A percentile compares a stretch with the other conserved stretches of the same genome.
phyloP scores from a whole-genome alignment of 2,888 invertebrate genomes.

The Helicoverpa assulta region DNA sequence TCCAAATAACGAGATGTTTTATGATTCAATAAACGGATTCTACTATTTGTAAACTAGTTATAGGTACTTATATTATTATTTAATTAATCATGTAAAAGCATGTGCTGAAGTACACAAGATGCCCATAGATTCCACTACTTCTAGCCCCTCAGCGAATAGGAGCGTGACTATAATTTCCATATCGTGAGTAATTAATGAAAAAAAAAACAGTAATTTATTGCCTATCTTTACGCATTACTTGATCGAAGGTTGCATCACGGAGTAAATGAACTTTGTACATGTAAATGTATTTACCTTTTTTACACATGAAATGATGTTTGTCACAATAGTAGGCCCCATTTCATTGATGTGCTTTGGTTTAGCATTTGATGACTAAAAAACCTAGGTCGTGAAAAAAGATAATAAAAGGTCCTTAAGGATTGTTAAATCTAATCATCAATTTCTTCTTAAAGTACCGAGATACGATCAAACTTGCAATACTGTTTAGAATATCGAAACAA shows the following conservation, averaged over 20 bases:
- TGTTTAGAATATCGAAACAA: constrained; percentile 31
- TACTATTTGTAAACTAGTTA: not conserved
- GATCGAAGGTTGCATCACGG: constrained; percentile 40
- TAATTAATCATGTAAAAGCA: not conserved
- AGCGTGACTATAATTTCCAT: constrained; percentile 46
- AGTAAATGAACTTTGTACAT: constrained; percentile 28
- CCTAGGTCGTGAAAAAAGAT: too few species aligned
- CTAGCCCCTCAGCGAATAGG: constrained; percentile 33
- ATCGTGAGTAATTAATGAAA: constrained; percentile 50
- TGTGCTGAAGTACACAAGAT: not conserved
- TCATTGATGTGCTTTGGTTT: too few species aligned
- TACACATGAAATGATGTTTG: too few species aligned
- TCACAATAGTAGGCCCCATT: too few species aligned
- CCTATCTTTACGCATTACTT: constrained; percentile 53
- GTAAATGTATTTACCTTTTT: not conserved
- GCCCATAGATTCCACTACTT: constrained; percentile 19
- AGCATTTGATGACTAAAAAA: too few species aligned
- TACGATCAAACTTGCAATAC: constrained; percentile 1
- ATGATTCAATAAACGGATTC: too few species aligned
- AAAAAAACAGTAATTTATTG: constrained; percentile 47
- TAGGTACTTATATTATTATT: not conserved
- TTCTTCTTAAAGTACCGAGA: not conserved
- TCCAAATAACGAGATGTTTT: too few species aligned
- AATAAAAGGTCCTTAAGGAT: too few species aligned
- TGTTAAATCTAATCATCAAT: not conserved